Percentiles rank a stretch among this genome's conserved stretches.
These are phyloP conservation scores for Aepyceros melampus DNA, from an alignment of 2,113 vertebrate species.

Conservation along the genomic window DNA sequence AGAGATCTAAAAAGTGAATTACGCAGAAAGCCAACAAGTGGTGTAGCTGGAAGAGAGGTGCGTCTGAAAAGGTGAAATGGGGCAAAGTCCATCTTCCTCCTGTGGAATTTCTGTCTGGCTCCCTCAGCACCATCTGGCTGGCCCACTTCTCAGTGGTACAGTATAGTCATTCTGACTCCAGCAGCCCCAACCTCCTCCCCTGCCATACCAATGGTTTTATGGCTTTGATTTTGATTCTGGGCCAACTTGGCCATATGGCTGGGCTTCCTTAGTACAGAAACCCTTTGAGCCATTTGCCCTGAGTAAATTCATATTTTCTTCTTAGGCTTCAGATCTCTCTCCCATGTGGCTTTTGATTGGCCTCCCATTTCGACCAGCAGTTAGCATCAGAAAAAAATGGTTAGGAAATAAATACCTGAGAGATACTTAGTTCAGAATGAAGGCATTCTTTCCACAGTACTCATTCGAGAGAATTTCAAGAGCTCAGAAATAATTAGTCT, in stretches of 20 bases:
- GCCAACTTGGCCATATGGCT: conserved; percentile 60
- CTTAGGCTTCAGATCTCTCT: conserved; percentile 15
- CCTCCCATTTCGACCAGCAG: not conserved
- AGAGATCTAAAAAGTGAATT: not conserved
- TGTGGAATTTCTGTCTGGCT: conserved; percentile 38
- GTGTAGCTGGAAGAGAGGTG: not conserved
- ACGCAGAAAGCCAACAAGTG: not conserved
- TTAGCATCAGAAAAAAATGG: conserved; percentile 29
- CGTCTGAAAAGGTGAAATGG: not conserved
- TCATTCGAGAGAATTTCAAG: not conserved
- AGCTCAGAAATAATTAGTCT: not conserved
- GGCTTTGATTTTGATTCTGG: conserved; percentile 48
- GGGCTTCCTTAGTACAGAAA: conserved; percentile 21
- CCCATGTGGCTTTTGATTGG: conserved; percentile 40
- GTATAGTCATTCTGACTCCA: not conserved
- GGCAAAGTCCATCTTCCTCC: not conserved
- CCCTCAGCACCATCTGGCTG: not conserved
- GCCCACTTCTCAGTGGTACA: not conserved
- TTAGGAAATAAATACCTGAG: conserved; percentile 50
- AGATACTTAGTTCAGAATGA: conserved; percentile 16
- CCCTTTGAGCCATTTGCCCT: conserved; percentile 33
- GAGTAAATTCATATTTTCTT: conserved; percentile 1
- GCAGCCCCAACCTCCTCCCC: not conserved
- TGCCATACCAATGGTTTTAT: conserved; percentile 29
- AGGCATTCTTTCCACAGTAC: not conserved